Evolutionary conservation across 2,797 vertebrate species (phyloP).

Genomic region (Hippocampus kuda): DNA sequence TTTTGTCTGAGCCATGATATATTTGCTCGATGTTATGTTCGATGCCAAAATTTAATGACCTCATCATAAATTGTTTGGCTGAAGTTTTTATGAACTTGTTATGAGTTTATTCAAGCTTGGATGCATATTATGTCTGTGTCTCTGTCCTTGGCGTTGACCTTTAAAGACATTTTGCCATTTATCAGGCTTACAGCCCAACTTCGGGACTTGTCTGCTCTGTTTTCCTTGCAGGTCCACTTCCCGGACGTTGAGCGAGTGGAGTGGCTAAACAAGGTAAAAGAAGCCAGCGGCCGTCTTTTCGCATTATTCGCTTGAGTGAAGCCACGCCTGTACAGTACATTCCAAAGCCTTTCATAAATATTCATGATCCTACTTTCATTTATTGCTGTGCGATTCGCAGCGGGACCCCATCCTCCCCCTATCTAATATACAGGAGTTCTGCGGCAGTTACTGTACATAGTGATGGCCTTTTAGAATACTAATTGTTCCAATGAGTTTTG

Average conservation of each 20-base stretch:
- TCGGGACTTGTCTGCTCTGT: conserved; percentile 16
- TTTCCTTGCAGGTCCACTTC: conserved; percentile 79
- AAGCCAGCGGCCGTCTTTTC: conserved; percentile 7
- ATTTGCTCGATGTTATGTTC: not conserved
- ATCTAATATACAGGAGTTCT: not conserved
- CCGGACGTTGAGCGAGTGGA: conserved; percentile 94
- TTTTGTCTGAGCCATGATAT: not conserved
- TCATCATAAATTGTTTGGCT: not conserved
- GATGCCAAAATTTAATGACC: not conserved
- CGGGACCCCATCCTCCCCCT: not conserved
- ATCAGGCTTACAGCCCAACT: conserved; percentile 5
- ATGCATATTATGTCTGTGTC: not conserved
- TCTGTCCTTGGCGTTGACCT: not conserved
- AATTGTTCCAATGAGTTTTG: not conserved
- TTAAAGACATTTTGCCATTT: conserved; percentile 1
- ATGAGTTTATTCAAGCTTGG: not conserved
- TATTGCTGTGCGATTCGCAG: not conserved
- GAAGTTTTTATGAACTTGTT: not conserved
- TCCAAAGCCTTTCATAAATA: not conserved
- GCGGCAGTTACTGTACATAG: not conserved
- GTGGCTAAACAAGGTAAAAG: conserved; percentile 95
- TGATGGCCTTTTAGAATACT: not conserved
- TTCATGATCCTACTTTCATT: not conserved
- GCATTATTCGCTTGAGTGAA: conserved; percentile 15
- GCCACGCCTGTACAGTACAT: not conserved